These are phyloP conservation scores for Neoitamus cyanurus DNA, from an alignment of 2,888 invertebrate species.

Conservation along the genomic window DNA sequence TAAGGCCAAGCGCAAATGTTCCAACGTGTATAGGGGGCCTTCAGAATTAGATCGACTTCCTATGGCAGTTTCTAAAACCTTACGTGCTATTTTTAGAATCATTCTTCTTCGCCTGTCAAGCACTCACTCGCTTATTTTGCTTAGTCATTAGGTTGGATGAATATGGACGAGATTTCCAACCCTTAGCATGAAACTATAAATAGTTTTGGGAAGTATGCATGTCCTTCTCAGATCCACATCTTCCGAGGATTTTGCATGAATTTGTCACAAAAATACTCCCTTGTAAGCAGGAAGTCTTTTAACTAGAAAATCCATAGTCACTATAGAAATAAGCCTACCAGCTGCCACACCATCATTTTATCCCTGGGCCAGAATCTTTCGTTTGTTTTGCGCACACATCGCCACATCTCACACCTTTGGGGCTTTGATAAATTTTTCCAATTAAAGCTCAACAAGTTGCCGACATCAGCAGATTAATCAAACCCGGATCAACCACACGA, in stretches of 20 bases:
- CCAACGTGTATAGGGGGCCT: not conserved
- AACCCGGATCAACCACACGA: slow-evolving; percentile 43
- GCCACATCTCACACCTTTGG: not conserved
- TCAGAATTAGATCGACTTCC: not conserved
- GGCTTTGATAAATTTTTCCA: slow-evolving; percentile 45
- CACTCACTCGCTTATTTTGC: not conserved
- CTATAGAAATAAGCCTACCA: not conserved
- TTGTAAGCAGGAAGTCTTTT: not conserved
- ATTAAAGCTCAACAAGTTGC: slow-evolving; percentile 47
- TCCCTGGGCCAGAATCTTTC: not conserved
- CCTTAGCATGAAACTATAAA: not conserved
- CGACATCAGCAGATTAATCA: slow-evolving; percentile 48
- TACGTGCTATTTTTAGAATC: not conserved
- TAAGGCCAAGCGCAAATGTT: not conserved
- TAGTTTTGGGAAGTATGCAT: not conserved
- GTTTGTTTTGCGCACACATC: not conserved
- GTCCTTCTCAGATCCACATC: not conserved
- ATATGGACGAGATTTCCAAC: not conserved
- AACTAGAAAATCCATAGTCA: not conserved
- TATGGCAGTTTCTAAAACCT: not conserved
- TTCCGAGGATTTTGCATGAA: not conserved
- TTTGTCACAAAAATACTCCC: not conserved
- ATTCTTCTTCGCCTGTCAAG: not conserved
- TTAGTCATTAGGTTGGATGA: not conserved
- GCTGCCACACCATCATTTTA: not conserved